Conservation (phyloP, 2,113 vertebrate genomes). For the Ceratotherium simum region DNA sequence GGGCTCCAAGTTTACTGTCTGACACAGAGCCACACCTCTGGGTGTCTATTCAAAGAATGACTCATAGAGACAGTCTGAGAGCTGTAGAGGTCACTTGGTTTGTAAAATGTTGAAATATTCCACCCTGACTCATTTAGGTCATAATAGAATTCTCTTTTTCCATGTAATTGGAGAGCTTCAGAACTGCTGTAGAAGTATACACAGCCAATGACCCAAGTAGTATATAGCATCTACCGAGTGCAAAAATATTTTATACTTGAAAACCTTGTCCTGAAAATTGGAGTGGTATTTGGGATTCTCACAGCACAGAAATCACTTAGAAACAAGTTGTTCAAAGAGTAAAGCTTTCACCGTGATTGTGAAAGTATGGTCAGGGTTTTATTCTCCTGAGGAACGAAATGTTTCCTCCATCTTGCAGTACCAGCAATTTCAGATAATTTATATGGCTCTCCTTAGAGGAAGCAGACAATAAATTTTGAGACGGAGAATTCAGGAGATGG, state of each 20-base stretch:
- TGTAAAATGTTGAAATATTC: background rate
- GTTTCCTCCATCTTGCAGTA: background rate
- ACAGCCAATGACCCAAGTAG: background rate
- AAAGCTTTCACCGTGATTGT: background rate
- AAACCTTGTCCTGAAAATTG: background rate
- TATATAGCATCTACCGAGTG: background rate
- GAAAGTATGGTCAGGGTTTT: background rate
- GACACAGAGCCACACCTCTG: background rate
- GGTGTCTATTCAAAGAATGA: conserved; percentile 19
- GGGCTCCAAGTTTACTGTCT: background rate
- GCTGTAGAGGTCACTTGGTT: background rate
- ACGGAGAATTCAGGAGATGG: background rate
- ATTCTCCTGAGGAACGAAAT: background rate
- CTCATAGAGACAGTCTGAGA: background rate
- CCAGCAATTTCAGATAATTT: background rate
- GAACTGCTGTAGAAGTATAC: background rate
- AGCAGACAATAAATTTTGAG: conserved; percentile 14
- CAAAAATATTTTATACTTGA: background rate
- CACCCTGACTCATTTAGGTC: conserved; percentile 12
- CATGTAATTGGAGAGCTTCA: background rate
- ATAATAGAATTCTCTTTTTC: background rate
- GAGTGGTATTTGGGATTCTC: background rate
- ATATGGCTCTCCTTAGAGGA: conserved; percentile 12
- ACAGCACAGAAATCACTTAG: background rate
- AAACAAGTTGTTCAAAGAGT: conserved; percentile 7